A percentile compares a stretch with the other conserved stretches of the same genome.
These are phyloP conservation scores for Phrynocephalus versicolor DNA, from an alignment of 2,113 vertebrate genomes.

Conservation along the genomic window DNA sequence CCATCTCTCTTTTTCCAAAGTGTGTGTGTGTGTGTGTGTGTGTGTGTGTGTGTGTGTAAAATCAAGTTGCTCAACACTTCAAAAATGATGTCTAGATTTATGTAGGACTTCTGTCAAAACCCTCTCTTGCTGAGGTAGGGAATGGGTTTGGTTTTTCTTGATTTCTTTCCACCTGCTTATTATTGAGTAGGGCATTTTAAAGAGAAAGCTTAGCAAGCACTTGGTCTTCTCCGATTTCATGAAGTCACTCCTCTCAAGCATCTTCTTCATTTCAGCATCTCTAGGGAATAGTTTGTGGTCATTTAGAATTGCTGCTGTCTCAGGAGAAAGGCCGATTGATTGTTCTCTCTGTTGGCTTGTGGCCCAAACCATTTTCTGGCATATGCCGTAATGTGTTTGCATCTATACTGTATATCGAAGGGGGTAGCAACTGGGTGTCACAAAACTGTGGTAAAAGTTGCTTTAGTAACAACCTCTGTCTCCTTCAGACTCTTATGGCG, in stretches of 20 bases:
- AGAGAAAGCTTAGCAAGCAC: background rate
- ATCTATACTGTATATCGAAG: background rate
- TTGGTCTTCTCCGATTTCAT: constrained; percentile 1
- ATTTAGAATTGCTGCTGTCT: background rate
- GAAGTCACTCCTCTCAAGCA: constrained; percentile 9
- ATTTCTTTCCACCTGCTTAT: background rate
- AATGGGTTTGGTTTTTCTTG: background rate
- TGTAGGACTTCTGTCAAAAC: background rate
- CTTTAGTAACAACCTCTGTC: background rate
- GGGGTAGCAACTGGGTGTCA: background rate
- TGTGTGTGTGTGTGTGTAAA: no score
- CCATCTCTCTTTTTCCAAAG: no score
- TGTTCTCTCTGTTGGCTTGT: background rate
- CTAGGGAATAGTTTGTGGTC: constrained; percentile 5
- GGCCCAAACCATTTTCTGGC: background rate
- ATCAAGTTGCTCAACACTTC: no score
- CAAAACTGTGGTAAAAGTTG: background rate
- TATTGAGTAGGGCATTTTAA: background rate
- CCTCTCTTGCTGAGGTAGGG: background rate
- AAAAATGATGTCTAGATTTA: background rate
- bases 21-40: no score
- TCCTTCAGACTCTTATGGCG: background rate
- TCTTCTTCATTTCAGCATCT: constrained; percentile 11
- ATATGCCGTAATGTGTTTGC: background rate
- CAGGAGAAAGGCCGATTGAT: background rate